Percentiles rank a stretch among this genome's conserved stretches.
Evolutionary conservation across 2,797 vertebrate genomes (phyloP).

Genomic region (Oreonectes daqikongensis): DNA sequence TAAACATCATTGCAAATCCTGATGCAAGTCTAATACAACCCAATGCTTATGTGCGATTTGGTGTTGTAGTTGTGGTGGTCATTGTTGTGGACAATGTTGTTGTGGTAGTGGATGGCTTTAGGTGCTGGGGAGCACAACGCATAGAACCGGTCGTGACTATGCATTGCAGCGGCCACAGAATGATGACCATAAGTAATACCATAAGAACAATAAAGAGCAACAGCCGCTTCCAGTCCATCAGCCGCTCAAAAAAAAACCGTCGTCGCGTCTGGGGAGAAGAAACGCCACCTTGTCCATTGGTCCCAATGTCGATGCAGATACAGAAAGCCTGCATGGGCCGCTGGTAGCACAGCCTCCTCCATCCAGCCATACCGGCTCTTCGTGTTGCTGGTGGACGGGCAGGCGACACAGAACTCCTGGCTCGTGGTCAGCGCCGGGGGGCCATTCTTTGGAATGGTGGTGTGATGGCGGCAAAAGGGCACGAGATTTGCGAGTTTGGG

Average conservation of each 20-base stretch:
- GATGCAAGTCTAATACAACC: background rate
- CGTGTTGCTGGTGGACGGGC: constrained; percentile 81
- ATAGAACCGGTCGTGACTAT: constrained; percentile 85
- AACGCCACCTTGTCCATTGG: constrained; percentile 69
- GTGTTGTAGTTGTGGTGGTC: background rate
- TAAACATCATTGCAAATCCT: constrained; percentile 8
- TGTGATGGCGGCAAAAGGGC: constrained; percentile 91
- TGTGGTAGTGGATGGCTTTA: background rate
- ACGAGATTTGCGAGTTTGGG: constrained; percentile 76
- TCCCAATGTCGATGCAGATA: constrained; percentile 87
- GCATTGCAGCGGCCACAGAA: constrained; percentile 93
- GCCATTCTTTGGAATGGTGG: constrained; percentile 80
- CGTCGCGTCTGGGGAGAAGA: constrained; percentile 37
- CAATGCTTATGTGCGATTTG: background rate
- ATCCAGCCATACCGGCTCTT: constrained; percentile 88
- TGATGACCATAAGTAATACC: constrained; percentile 81
- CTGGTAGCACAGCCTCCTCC: constrained; percentile 88
- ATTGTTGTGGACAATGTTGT: fast-evolving
- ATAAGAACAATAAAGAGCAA: constrained; percentile 78
- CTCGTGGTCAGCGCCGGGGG: constrained; percentile 85
- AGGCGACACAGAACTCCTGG: constrained; percentile 84
- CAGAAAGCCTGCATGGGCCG: constrained; percentile 67
- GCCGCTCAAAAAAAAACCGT: constrained; percentile 65
- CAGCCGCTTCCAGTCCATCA: constrained; percentile 86
- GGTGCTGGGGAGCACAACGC: constrained; percentile 67